phyloP scores from a whole-genome alignment of 2,797 vertebrate genomes.

The Melanogrammus aeglefinus region DNA sequence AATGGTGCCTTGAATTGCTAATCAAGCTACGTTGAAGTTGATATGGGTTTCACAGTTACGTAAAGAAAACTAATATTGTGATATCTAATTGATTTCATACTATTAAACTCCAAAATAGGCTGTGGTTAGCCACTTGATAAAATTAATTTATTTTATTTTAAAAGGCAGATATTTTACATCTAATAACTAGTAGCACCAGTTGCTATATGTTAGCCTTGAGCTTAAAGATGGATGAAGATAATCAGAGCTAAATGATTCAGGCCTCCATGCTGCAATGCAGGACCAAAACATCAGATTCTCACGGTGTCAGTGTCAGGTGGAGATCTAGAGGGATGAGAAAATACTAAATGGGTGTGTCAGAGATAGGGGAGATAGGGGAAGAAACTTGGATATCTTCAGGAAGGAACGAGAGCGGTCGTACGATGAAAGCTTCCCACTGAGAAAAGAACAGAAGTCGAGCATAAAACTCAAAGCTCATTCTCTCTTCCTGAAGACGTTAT shows the following conservation, averaged over 20 bases:
- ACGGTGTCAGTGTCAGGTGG: neutral
- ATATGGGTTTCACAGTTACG: neutral
- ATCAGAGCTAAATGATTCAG: neutral
- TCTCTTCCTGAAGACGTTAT: neutral
- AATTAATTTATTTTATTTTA: neutral
- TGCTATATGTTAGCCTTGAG: neutral
- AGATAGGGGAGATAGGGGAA: neutral
- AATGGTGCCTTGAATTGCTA: neutral
- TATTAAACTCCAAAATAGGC: neutral
- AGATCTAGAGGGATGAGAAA: neutral
- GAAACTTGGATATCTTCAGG: neutral
- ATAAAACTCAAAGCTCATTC: neutral
- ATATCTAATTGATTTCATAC: neutral
- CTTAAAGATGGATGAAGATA: neutral
- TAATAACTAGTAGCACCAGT: neutral
- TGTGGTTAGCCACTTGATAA: neutral
- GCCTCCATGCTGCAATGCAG: neutral
- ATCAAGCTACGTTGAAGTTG: neutral
- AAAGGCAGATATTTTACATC: neutral
- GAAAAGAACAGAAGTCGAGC: neutral
- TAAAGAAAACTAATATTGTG: neutral
- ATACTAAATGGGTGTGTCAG: neutral
- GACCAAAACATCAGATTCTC: neutral
- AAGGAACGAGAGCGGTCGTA: neutral
- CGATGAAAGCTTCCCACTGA: neutral